Percentiles rank a stretch among this genome's conserved stretches.
Evolutionary conservation across 1,140 invertebrate genomes (phyloP).

Genomic region (Orius insidiosus): DNA sequence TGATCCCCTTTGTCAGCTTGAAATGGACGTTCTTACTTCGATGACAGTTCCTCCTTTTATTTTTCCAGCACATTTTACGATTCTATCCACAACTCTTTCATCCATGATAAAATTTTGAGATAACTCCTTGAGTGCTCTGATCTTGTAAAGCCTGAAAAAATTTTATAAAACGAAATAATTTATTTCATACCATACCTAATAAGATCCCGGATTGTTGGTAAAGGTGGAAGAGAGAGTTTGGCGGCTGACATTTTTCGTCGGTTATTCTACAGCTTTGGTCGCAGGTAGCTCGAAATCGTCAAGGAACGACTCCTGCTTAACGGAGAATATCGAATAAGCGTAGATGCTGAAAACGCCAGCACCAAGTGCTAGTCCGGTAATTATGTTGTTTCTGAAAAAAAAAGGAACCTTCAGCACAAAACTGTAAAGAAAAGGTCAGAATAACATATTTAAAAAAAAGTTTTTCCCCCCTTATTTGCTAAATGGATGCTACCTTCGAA

Average conservation of each 20-base stretch:
- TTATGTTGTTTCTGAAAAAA: slow-evolving; percentile 35
- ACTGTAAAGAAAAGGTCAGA: no score
- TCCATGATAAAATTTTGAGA: slow-evolving; percentile 97
- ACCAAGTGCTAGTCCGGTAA: slow-evolving; percentile 40
- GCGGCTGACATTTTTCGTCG: background rate
- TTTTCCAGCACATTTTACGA: slow-evolving; percentile 60
- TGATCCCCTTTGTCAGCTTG: no score
- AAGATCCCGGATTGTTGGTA: slow-evolving; percentile 79
- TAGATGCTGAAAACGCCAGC: slow-evolving; percentile 53
- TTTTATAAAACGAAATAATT: slow-evolving; percentile 24
- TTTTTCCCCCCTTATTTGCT: no score
- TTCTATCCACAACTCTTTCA: slow-evolving; percentile 63
- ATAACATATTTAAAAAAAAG: no score
- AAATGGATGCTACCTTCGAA: no score
- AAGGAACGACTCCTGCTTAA: slow-evolving; percentile 71
- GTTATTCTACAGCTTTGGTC: slow-evolving; percentile 1
- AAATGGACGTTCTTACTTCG: slow-evolving; percentile 46
- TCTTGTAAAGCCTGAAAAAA: slow-evolving; percentile 46
- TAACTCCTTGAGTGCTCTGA: slow-evolving; percentile 71
- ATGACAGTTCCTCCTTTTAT: slow-evolving; percentile 51
- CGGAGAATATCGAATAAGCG: slow-evolving; percentile 60
- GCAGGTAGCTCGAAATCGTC: slow-evolving; percentile 68
- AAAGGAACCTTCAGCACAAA: no score
- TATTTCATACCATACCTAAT: slow-evolving; percentile 27
- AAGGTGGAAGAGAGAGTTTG: slow-evolving; percentile 40